Evolutionary conservation across 2,888 invertebrate genomes (phyloP), one percentile per base, ranked within the genome.

Genomic region (Hanleya hanleyi): DNA sequence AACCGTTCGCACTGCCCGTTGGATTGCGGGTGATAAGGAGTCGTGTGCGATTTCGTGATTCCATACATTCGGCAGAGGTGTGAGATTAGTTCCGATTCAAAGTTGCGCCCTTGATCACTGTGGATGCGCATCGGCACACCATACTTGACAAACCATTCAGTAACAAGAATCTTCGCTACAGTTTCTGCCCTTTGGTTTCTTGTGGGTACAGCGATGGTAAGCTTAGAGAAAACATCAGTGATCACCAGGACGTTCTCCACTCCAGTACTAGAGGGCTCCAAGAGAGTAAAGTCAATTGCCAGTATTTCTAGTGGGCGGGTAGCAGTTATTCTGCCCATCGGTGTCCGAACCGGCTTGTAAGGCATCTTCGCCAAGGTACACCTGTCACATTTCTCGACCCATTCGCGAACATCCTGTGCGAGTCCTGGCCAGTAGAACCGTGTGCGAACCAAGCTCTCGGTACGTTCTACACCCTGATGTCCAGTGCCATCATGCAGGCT

Each of bases 111-210:
- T n/a, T n/a, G n/a, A n/a, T n/a, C n/a, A n/a, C n/a, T n/a, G n/a
- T n/a, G n/a, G n/a, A n/a, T n/a, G n/a, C n/a, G n/a, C n/a, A n/a
- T n/a, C n/a, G n/a, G n/a, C n/a, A n/a, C n/a, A n/a, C n/a, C n/a
- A n/a, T n/a, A n/a, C n/a, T n/a, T n/a, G n/a, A 69, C 41, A 62
- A 73, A 75, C 71, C 75, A 75, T 26, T 64, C 61, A n/a, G 66
- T 67, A 9, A 76, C 70, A 9, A 77, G 36, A 0, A 47, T 67
- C n/a, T 57, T 65, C 5, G 75, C 73, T 4, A 73, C 67, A 15
- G 76, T 77, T 50, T 35, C 35, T 22, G 75, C 78, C 0, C 51
- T 75, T 67, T 78, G 78, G 62, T 78, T 66, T 35, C 65, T 68
- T 26, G 77, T 77, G 15, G 77, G 71, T n/a, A 78, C 61, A 15